Base-by-base conservation (phyloP, 2,888 invertebrate genomes). In the Habroteleia sp. region DNA sequence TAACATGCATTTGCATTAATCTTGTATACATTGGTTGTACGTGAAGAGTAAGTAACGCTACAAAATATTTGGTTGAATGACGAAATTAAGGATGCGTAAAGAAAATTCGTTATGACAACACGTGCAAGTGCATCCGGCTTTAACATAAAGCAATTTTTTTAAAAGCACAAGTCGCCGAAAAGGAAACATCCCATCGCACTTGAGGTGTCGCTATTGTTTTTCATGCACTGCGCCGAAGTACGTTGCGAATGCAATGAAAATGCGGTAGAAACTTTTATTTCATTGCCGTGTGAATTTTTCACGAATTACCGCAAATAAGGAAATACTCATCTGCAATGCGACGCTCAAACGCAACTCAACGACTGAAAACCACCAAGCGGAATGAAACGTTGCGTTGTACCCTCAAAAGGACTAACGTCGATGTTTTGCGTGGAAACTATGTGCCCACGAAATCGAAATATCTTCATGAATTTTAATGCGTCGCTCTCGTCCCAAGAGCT, bases 391-490 rank as follows among this genome's bases (percentile, higher is more conserved):
- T 62, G 56, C 54, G 71, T 71, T 56, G 56, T 54, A 48, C 8
- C 29, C n/a, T 60, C 52, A 62, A 69, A 69, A 69, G 52, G 60
- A 69, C 60, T 60, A 69, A 69, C 44, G 35, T 60, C 8, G 23
- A 58, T 60, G 60, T 60, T 69, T 69, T 52, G 46, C 48, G 33
- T 16, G 20, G 27, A 27, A 41, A 41, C 50, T 50, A 31, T 48
- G 66, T 39, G 39, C 27, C 54, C 48, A 65, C 56, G 65, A 65
- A 72, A 72, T 72, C 65, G 63, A 72, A 72, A 72, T 58, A 65
- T 58, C 72, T 65, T 63, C 63, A 72, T 72, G 72, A 63, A 72
- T 72, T 71, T 71, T 71, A 71, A 71, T 71, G 54, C 25, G 3
- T 10, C 25, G 5, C 8, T 16, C 48, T 63, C 44, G 60, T 71